These are phyloP conservation scores for Apomyelois bistriatella DNA, from an alignment of 2,888 invertebrate species.

Conservation along the genomic window DNA sequence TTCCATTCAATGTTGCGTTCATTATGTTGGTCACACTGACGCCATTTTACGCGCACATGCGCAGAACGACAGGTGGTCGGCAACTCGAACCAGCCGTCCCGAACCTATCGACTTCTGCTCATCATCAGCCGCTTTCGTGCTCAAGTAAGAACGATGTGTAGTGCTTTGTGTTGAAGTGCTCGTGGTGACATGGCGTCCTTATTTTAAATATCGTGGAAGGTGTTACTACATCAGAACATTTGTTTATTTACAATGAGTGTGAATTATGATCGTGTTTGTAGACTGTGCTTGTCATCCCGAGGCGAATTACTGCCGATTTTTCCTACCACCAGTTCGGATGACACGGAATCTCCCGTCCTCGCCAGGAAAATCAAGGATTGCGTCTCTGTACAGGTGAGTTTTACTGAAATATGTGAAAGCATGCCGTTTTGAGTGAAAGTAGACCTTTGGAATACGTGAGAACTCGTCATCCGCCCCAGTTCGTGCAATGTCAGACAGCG, in stretches of 20 bases:
- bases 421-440: slow-evolving; percentile 74
- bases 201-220: slow-evolving; percentile 60
- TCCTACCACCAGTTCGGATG: slow-evolving; percentile 77
- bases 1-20: slow-evolving; percentile 36
- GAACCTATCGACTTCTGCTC: slow-evolving; percentile 80
- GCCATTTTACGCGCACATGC: slow-evolving; percentile 78
- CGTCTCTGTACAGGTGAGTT: slow-evolving; percentile 83
- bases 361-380: slow-evolving; percentile 83
- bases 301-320: slow-evolving; percentile 82
- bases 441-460: slow-evolving; percentile 71
- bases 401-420: slow-evolving; percentile 50
- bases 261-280: slow-evolving; percentile 80
- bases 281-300: slow-evolving; percentile 82
- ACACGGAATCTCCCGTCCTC: slow-evolving; percentile 76
- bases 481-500: slow-evolving; percentile 74
- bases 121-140: slow-evolving; percentile 80
- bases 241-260: slow-evolving; percentile 78
- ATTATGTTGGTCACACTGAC: slow-evolving; percentile 61
- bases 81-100: slow-evolving; percentile 75
- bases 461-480: slow-evolving; percentile 77
- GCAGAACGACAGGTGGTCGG: slow-evolving; percentile 81
- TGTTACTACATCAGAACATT: slow-evolving; percentile 52
- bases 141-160: slow-evolving; percentile 76
- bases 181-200: slow-evolving; percentile 78
- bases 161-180: slow-evolving; percentile 78